Evolutionary conservation across 30 jellyfish, hydroid and myxozoan genomes (phyloP), one percentile per base, ranked within the genome.

Genomic region (Aurelia sp.): DNA sequence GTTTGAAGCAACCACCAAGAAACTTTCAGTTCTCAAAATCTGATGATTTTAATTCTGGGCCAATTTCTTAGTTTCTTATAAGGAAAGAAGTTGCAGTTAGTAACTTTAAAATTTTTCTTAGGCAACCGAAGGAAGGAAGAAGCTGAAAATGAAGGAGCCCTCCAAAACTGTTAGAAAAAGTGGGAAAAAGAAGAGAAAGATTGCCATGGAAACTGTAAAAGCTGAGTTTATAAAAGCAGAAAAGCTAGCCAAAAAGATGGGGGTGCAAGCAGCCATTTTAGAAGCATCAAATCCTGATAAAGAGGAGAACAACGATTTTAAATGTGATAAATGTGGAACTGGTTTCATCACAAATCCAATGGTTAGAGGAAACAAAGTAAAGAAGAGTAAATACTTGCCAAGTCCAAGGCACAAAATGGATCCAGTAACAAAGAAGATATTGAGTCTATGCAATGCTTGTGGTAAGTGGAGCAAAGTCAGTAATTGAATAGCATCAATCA

Each of bases 351-450:
- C 81, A 44, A 93, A 88, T 72, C 97, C 98, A 70, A 93, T 88
- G 97, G 55, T 81, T 10, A 79, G 97, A 57, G 97, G 98, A 6
- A 87, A 88, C 84, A 82, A 84, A 63, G 91, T 73, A 6, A 89
- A 82, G 23, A 82, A 84, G 59, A 65, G 97, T 33, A 79, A 85
- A 44, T 73, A 89, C 59, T 22, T 75, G 73, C 91, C 99, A n/a
- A 81, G 98, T 73, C 99, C 99, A 66, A 73, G 99, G 37, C 97
- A 87, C 63, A 94, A 94, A 69, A 44, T 94, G 62, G 99, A 94
- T 57, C 99, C 99, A 41, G 96, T 65, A 52, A 94, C 99, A 51
- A 96, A 89, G 40, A 84, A 85, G 64, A 80, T 94, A 11, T 71
- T 94, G 27, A 84, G 92, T 7, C 73, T 94, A 23, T 94, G 99